These are phyloP conservation scores for Cordilura impudica DNA, from an alignment of 2,888 invertebrate species.

Conservation along the genomic window DNA sequence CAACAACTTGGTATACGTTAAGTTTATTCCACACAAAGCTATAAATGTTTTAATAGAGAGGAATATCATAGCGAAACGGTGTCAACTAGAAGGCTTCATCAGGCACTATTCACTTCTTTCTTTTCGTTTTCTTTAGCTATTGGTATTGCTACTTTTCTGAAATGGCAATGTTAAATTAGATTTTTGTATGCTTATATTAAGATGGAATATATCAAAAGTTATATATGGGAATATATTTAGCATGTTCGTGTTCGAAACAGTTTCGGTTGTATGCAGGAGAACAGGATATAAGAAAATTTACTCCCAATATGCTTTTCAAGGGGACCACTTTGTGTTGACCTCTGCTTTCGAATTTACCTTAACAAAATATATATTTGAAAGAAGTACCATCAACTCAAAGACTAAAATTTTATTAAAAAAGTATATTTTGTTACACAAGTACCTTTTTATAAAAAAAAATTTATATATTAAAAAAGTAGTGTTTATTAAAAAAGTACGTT, in stretches of 20 bases:
- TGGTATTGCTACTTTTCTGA: background rate
- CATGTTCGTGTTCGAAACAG: slow-evolving; percentile 3
- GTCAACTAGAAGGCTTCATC: slow-evolving; percentile 28
- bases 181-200: slow-evolving; percentile 27
- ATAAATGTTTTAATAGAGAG: background rate
- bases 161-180: background rate
- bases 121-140: background rate
- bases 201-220: slow-evolving; percentile 1
- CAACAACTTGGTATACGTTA: slow-evolving; percentile 7
- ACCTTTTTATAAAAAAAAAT: no score
- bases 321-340: no score
- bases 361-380: no score
- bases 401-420: no score
- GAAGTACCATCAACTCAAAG: no score
- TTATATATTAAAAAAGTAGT: no score
- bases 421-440: no score
- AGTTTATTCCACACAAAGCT: slow-evolving; percentile 21
- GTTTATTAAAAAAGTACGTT: no score
- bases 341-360: no score
- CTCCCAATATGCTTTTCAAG: no score
- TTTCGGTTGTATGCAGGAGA: background rate
- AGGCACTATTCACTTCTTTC: background rate
- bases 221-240: slow-evolving; percentile 34
- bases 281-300: no score
- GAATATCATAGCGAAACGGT: slow-evolving; percentile 8